A percentile compares a stretch with the other conserved stretches of the same genome.
phyloP scores from a whole-genome alignment of 2,888 invertebrate species.

The Tipula unca region DNA sequence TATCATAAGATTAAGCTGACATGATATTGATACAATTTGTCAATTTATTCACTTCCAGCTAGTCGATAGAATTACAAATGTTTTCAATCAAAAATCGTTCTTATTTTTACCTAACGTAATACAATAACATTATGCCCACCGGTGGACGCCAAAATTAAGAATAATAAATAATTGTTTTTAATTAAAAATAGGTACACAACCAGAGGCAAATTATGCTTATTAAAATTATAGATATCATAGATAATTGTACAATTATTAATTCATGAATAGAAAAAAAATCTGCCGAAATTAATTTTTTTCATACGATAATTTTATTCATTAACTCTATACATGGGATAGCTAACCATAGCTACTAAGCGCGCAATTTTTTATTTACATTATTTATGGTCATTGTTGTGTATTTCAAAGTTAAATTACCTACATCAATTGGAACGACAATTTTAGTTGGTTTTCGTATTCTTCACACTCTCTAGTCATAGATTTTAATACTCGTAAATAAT shows the following conservation, averaged over 20 bases:
- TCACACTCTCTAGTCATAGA: background rate
- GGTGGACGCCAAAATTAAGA: background rate
- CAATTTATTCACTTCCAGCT: no score
- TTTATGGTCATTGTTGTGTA: background rate
- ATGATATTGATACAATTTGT: no score
- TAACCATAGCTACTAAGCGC: background rate
- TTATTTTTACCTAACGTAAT: no score
- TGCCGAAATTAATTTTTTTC: background rate
- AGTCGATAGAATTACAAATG: no score
- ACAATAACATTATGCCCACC: background rate
- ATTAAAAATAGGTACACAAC: background rate
- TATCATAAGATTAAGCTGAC: no score
- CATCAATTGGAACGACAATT: background rate
- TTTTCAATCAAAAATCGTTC: no score
- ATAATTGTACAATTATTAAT: background rate
- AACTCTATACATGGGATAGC: background rate
- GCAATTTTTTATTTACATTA: background rate
- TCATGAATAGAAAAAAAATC: background rate
- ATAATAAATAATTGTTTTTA: background rate
- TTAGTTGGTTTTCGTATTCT: background rate
- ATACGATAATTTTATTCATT: background rate
- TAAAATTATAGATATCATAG: background rate
- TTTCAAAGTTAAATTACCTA: background rate
- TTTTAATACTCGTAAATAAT: background rate
- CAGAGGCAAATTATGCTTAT: background rate